Conservation (phyloP, 1,140 invertebrate genomes). For the Drosophila nannoptera region DNA sequence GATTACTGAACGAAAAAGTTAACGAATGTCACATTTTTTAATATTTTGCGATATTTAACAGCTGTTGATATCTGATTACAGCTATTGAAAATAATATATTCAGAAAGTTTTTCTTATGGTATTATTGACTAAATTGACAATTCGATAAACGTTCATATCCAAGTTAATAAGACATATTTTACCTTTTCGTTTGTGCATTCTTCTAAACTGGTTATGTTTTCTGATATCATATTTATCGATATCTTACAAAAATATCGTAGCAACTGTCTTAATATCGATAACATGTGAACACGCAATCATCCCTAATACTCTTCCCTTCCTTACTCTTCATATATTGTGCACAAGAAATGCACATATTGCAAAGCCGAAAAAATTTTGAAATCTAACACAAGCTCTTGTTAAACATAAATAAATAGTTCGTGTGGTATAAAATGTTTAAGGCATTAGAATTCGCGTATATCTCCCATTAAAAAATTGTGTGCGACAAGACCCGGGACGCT, state of each 20-base stretch:
- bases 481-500: constrained; percentile 34
- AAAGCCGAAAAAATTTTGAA: constrained; percentile 20
- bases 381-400: constrained; percentile 5
- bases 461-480: constrained; percentile 41
- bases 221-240: neutral
- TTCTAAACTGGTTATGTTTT: too few relatives aligned
- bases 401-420: constrained; percentile 24
- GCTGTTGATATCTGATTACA: constrained; percentile 2
- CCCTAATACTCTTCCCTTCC: constrained; percentile 14
- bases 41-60: neutral
- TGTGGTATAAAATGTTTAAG: constrained; percentile 27
- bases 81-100: neutral
- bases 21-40: constrained; percentile 4
- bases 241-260: neutral
- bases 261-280: constrained; percentile 2
- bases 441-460: constrained; percentile 10
- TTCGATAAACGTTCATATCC: too few relatives aligned
- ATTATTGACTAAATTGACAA: too few relatives aligned
- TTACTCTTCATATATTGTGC: constrained; percentile 18
- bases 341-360: constrained; percentile 28
- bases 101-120: too few relatives aligned
- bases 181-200: too few relatives aligned
- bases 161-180: too few relatives aligned
- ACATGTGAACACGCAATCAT: neutral
- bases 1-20: neutral